Conservation (phyloP, 2,797 vertebrate genomes). For the Clamator glandarius region DNA sequence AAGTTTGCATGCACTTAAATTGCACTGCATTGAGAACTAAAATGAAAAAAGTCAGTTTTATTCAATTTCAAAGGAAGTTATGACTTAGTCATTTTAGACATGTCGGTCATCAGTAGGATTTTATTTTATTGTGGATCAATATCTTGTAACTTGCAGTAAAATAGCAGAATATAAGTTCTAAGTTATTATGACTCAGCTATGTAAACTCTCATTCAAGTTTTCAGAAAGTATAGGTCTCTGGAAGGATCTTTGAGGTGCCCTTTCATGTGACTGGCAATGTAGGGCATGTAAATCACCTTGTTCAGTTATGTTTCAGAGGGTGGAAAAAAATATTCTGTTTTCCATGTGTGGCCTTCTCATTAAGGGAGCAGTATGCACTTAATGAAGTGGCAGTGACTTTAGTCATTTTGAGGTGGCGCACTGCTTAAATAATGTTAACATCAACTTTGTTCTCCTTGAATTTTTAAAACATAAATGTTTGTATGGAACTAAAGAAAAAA, state of each 20-base stretch:
- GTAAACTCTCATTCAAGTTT: neutral
- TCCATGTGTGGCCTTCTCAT: neutral
- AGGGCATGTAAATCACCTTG: neutral
- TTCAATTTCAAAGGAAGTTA: neutral
- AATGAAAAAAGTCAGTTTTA: neutral
- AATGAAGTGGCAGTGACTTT: neutral
- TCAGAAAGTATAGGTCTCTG: neutral
- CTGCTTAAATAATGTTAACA: neutral
- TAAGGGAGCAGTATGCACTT: neutral
- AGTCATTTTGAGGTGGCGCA: neutral
- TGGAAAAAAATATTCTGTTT: neutral
- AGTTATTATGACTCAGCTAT: fast-evolving
- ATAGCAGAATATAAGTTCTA: neutral
- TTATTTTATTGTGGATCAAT: neutral
- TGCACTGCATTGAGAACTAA: neutral
- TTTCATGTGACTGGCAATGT: neutral
- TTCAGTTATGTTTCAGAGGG: neutral
- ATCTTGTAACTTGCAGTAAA: neutral
- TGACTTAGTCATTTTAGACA: neutral
- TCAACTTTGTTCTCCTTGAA: neutral
- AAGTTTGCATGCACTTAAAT: neutral
- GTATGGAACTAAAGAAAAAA: neutral
- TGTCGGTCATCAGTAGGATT: neutral
- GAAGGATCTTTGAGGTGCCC: neutral
- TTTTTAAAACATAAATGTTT: neutral